Evolutionary conservation across 1,140 invertebrate genomes (phyloP).

Genomic region (Pogonus chalceus): DNA sequence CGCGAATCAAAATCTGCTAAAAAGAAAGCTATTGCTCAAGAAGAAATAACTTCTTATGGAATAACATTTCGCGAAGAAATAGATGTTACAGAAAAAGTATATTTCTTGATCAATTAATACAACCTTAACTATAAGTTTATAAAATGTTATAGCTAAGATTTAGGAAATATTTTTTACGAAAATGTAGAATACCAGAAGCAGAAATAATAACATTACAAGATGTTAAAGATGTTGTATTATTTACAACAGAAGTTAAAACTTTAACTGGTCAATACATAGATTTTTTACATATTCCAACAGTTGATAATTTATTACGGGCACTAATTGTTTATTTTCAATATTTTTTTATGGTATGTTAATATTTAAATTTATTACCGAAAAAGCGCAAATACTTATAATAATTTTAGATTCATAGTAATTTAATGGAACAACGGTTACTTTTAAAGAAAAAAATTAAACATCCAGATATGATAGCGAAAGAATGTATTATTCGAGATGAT

Average conservation of each 20-base stretch:
- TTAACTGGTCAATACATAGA: conserved; percentile 46
- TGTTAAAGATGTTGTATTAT: conserved; percentile 53
- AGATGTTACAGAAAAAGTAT: conserved; percentile 38
- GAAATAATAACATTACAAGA: conserved; percentile 51
- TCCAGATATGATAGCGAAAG: conserved; percentile 41
- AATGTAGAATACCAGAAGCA: conserved; percentile 38
- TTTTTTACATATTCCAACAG: conserved; percentile 44
- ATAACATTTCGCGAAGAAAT: conserved; percentile 34
- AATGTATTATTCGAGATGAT: conserved; percentile 43
- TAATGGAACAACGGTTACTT: conserved; percentile 41
- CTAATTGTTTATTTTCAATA: conserved; percentile 51
- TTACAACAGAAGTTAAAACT: conserved; percentile 40
- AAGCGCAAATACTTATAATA: background rate
- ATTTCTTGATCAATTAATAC: too few relatives aligned
- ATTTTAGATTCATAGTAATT: conserved; percentile 42
- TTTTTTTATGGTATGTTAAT: conserved; percentile 40
- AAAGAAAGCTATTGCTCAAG: background rate
- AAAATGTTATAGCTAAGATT: conserved; percentile 42
- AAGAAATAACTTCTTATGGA: too few relatives aligned
- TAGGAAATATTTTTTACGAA: conserved; percentile 43
- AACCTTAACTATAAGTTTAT: conserved; percentile 11
- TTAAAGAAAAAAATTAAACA: conserved; percentile 45
- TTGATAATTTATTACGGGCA: conserved; percentile 50
- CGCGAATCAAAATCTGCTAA: background rate
- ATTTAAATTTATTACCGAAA: background rate